Percentiles rank a stretch among this genome's conserved stretches.
phyloP scores from a whole-genome alignment of 2,888 invertebrate genomes.

The Shargacucullia verbasci region DNA sequence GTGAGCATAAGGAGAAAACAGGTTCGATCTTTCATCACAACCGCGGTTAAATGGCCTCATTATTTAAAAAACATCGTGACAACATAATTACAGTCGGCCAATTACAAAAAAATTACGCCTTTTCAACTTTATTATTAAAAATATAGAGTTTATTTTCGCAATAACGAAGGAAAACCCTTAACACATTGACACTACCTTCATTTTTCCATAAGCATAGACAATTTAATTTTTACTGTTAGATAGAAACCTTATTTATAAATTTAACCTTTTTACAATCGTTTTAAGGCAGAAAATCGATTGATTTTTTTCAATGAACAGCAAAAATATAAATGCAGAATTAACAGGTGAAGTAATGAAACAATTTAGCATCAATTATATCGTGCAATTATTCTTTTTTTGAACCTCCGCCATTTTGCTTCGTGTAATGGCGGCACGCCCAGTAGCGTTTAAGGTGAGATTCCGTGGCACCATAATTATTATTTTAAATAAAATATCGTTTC shows the following conservation, averaged over 20 bases:
- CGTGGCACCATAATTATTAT: slow-evolving; percentile 34
- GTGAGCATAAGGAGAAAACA: slow-evolving; percentile 21
- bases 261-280: slow-evolving; percentile 23
- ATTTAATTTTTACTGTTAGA: slow-evolving; percentile 23
- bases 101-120: slow-evolving; percentile 30
- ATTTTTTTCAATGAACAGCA: slow-evolving; percentile 21
- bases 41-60: slow-evolving; percentile 36
- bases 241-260: slow-evolving; percentile 16
- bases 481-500: slow-evolving; percentile 33
- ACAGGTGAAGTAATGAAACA: slow-evolving; percentile 81
- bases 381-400: slow-evolving; percentile 72
- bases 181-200: slow-evolving; percentile 60
- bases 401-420: slow-evolving; percentile 74
- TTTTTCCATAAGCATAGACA: slow-evolving; percentile 30
- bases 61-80: slow-evolving; percentile 47
- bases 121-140: slow-evolving; percentile 22
- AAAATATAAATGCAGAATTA: slow-evolving; percentile 46
- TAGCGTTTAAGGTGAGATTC: slow-evolving; percentile 54
- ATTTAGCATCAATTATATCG: slow-evolving; percentile 77
- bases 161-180: slow-evolving; percentile 37
- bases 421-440: slow-evolving; percentile 71
- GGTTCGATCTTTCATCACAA: slow-evolving; percentile 37
- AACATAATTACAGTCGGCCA: slow-evolving; percentile 51
- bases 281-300: slow-evolving; percentile 38
- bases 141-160: slow-evolving; percentile 41